Evolutionary conservation across 2,888 invertebrate genomes (phyloP).

Genomic region (Mesoligia furuncula): DNA sequence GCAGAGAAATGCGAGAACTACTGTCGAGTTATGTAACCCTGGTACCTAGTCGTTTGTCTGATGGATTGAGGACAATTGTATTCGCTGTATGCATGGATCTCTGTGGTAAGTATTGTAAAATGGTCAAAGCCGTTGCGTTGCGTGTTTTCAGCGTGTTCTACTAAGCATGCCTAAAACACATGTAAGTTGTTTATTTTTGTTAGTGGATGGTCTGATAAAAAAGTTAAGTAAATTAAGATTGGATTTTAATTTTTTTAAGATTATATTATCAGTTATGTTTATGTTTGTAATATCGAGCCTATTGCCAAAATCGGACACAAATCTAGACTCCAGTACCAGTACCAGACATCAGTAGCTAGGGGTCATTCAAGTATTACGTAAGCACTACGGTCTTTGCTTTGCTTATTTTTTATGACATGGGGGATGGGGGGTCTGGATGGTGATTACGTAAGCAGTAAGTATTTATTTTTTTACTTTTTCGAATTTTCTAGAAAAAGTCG

Average conservation of each 20-base stretch:
- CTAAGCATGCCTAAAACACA: background rate
- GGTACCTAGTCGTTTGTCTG: conserved; percentile 32
- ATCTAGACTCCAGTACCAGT: background rate
- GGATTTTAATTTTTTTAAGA: background rate
- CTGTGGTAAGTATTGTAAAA: background rate
- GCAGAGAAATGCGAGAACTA: conserved; percentile 40
- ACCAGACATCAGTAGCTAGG: no score
- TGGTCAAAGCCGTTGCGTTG: background rate
- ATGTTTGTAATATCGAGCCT: background rate
- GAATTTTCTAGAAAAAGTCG: no score
- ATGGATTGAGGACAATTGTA: background rate
- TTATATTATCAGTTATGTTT: background rate
- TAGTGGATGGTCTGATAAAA: background rate
- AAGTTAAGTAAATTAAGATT: background rate
- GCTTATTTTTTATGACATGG: no score
- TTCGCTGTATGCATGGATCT: background rate
- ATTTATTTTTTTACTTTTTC: no score
- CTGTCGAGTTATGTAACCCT: conserved; percentile 46
- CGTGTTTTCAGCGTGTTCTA: conserved; percentile 9
- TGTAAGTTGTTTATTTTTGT: background rate
- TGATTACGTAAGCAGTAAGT: no score
- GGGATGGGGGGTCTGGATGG: no score
- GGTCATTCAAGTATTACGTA: no score
- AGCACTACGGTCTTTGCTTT: no score
- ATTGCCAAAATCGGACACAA: background rate